Evolutionary conservation across 2,888 invertebrate genomes (phyloP).

Genomic region (Aelia acuminata): DNA sequence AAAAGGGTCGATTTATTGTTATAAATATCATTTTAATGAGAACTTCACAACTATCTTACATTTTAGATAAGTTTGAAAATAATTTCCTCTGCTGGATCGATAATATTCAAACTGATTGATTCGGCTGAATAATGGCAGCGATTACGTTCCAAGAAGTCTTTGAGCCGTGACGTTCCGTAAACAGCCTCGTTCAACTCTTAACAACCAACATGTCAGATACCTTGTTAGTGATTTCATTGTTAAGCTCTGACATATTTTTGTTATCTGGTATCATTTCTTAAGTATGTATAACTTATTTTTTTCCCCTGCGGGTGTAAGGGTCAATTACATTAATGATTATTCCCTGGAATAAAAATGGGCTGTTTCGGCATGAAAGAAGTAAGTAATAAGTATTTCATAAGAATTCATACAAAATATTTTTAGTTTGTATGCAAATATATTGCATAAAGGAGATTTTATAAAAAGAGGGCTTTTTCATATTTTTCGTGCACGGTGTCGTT

Average conservation of each 20-base stretch:
- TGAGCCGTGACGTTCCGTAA: background rate
- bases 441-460: too few relatives aligned
- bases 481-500: too few relatives aligned
- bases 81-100: background rate
- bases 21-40: background rate
- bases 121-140: background rate
- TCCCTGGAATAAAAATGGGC: too few relatives aligned
- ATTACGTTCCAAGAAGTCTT: background rate
- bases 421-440: too few relatives aligned
- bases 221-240: background rate
- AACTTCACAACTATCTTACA: background rate
- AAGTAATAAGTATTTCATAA: too few relatives aligned
- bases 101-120: background rate
- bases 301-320: background rate
- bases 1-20: too few relatives aligned
- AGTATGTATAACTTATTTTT: background rate
- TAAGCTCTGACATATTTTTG: constrained; percentile 6
- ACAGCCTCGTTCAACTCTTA: background rate
- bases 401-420: too few relatives aligned
- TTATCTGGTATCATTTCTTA: background rate
- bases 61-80: background rate
- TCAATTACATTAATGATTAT: background rate
- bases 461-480: too few relatives aligned
- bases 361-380: too few relatives aligned
- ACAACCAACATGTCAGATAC: background rate